Base-by-base conservation (phyloP, 1,140 invertebrate genomes). In the Papilio polytes region DNA sequence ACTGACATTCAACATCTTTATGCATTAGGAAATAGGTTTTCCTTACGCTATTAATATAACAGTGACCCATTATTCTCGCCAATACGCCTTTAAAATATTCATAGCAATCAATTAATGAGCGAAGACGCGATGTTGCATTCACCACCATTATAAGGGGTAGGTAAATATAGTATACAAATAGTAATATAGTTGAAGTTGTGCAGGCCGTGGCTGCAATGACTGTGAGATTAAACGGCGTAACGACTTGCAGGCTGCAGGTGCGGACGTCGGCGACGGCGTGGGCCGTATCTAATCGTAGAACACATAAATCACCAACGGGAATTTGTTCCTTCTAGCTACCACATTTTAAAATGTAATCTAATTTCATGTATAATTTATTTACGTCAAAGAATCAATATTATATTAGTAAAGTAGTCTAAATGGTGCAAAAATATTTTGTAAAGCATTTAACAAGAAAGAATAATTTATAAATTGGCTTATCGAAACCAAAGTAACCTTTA, bases 201-300 rank as follows among this genome's bases (percentile, higher is more conserved):
- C 20, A 12, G 41, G 15, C 20, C 46, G 46, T 0, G 44, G 7
- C 12, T 22, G 74, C 48, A 18, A 48, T 18, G 7, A 53, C 74
- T 26, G 74, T 51, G 12, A 76, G 76, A 78, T 78, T 78, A 78
- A 56, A 41, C 7, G 12, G 31, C 76, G 26, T 56, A 78, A 78
- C 76, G 76, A 78, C 76, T 59, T 76, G 9, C 76, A 59, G 51
- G 53, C 53, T 56, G 53, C 53, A 56, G 53, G 53, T 56, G 53
- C 53, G 53, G 53, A 56, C n/a, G 53, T 56, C 53, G 53, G 74
- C 31, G 53, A 15, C 56, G 74, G 26, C 76, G 76, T 77, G 56
- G 22, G 26, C 15, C 74, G 22, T 59, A 78, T 78, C 76, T 78
- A 59, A 78, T 78, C 76, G 76, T 10, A 31, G 13, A 41, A 18